Conservation (phyloP, 2,113 vertebrate genomes). For the Electrona antarctica region DNA sequence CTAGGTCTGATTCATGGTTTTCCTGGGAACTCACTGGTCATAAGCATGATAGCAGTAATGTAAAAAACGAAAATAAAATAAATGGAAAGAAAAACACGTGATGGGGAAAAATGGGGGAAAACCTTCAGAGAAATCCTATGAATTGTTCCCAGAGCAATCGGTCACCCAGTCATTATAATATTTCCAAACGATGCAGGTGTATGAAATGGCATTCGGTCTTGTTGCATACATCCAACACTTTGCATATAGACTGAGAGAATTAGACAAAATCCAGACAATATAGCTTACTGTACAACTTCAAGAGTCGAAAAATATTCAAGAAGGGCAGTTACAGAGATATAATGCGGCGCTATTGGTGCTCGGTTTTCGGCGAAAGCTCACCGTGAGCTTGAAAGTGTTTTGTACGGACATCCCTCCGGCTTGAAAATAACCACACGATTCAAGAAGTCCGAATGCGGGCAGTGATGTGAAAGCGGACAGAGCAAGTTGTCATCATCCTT, state of each 20-base stretch:
- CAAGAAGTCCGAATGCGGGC: conserved; percentile 8
- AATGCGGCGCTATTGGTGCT: background rate
- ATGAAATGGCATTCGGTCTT: conserved; percentile 54
- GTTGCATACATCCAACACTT: conserved; percentile 62
- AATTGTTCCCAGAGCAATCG: conserved; percentile 54
- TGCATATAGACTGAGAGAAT: conserved; percentile 16
- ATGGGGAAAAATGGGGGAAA: conserved; percentile 7
- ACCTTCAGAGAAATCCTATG: conserved; percentile 49
- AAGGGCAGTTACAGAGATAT: conserved; percentile 6
- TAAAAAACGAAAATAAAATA: conserved; percentile 32
- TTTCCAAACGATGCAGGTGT: conserved; percentile 70
- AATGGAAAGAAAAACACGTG: background rate
- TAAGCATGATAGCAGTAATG: conserved; percentile 47
- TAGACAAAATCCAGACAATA: conserved; percentile 40
- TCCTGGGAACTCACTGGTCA: conserved; percentile 60
- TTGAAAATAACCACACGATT: background rate
- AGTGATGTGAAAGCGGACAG: conserved; percentile 20
- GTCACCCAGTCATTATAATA: conserved; percentile 68
- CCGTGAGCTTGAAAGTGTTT: background rate
- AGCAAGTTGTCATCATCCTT: conserved; percentile 31
- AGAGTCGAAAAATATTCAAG: conserved; percentile 15
- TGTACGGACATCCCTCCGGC: background rate
- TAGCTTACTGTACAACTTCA: conserved; percentile 34
- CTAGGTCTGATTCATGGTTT: conserved; percentile 64
- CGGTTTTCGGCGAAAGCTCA: background rate